Percentiles rank a stretch among this genome's conserved stretches.
These are phyloP conservation scores for Salarias fasciatus DNA, from an alignment of 2,797 vertebrate species.

Conservation along the genomic window DNA sequence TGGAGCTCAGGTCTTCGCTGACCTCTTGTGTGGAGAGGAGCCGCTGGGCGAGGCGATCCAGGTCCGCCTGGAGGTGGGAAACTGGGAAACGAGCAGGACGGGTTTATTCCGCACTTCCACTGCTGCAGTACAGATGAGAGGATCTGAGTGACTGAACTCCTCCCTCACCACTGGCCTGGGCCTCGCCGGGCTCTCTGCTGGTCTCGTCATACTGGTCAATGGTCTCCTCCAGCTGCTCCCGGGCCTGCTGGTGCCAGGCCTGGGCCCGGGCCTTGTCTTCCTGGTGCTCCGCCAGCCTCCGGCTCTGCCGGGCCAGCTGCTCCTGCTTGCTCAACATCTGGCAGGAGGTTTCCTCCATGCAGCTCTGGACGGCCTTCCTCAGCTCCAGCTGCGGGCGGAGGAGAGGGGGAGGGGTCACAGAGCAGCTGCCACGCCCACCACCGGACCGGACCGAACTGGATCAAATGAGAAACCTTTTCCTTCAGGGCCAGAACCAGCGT, in stretches of 20 bases:
- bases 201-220: conserved; percentile 60
- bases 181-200: conserved; percentile 35
- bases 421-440: neutral
- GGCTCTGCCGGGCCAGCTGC: conserved; percentile 82
- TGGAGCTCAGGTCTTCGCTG: conserved; percentile 81
- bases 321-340: conserved; percentile 83
- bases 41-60: conserved; percentile 81
- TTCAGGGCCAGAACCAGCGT: conserved; percentile 79
- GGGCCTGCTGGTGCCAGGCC: conserved; percentile 55
- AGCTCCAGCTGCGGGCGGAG: conserved; percentile 47
- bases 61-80: conserved; percentile 82
- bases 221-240: conserved; percentile 78
- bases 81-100: conserved; percentile 73
- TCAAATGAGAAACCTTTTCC: too few species aligned
- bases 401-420: neutral
- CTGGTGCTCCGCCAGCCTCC: conserved; percentile 78
- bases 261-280: conserved; percentile 47
- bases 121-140: too few species aligned
- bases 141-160: too few species aligned
- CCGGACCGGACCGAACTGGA: too few species aligned
- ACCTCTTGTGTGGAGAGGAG: conserved; percentile 85
- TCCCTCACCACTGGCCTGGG: conserved; percentile 82
- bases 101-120: too few species aligned
- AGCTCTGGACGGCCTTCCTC: conserved; percentile 58
- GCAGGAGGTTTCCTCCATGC: conserved; percentile 72